A percentile compares a stretch with the other conserved stretches of the same genome.
phyloP scores from a whole-genome alignment of 2,113 vertebrate species.

The Cyprinodon variegatus region DNA sequence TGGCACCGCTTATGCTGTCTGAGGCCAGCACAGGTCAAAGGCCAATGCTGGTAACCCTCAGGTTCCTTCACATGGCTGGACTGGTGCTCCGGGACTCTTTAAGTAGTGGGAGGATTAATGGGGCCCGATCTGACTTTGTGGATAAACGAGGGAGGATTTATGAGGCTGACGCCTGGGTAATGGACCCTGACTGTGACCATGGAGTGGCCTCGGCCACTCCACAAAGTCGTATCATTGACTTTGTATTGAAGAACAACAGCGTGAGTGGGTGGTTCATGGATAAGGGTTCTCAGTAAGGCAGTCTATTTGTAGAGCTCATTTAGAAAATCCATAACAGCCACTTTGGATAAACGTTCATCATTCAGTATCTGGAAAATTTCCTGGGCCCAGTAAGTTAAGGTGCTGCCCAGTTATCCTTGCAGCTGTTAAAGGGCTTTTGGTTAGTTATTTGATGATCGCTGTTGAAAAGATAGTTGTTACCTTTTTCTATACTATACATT shows the following conservation, averaged over 20 bases:
- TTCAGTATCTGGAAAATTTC: slow-evolving; percentile 14
- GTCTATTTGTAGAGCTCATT: slow-evolving; percentile 29
- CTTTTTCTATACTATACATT: not conserved
- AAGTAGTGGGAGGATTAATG: slow-evolving; percentile 53
- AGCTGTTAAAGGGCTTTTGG: slow-evolving; percentile 3
- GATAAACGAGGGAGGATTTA: slow-evolving; percentile 61
- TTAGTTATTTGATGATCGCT: not conserved
- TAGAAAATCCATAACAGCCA: slow-evolving; percentile 26
- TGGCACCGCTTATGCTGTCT: slow-evolving; percentile 25
- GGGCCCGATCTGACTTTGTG: slow-evolving; percentile 40
- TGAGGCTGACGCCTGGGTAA: slow-evolving; percentile 47
- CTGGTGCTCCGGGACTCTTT: not conserved
- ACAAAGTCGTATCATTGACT: slow-evolving; percentile 34
- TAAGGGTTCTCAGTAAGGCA: not conserved
- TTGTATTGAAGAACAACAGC: slow-evolving; percentile 5
- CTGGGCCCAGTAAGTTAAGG: slow-evolving; percentile 3
- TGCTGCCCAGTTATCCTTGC: slow-evolving; percentile 11
- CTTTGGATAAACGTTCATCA: slow-evolving; percentile 32
- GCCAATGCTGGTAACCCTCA: slow-evolving; percentile 36
- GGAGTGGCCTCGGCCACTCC: slow-evolving; percentile 39
- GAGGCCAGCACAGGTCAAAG: slow-evolving; percentile 25
- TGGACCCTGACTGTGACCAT: slow-evolving; percentile 57
- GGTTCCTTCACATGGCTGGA: slow-evolving; percentile 38
- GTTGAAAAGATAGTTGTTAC: not conserved
- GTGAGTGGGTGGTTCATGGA: slow-evolving; percentile 6